These are phyloP conservation scores for Percopsis omiscomaycus DNA, from an alignment of 2,797 vertebrate genomes.

Conservation along the genomic window DNA sequence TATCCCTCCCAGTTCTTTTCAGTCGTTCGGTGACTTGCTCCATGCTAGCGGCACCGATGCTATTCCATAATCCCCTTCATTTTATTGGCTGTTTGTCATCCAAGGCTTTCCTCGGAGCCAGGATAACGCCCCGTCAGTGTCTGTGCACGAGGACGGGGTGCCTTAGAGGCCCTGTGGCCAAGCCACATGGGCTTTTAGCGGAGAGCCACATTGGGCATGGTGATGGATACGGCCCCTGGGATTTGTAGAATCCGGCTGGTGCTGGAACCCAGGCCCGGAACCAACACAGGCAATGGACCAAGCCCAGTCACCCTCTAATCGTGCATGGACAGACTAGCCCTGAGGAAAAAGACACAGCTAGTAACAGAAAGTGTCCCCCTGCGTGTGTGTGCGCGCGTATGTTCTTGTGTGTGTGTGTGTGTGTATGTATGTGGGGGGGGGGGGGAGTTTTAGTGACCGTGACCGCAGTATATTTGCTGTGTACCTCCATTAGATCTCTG, in stretches of 20 bases:
- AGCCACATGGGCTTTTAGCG: slow-evolving; percentile 48
- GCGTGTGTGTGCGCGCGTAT: slow-evolving; percentile 2
- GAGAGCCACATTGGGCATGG: slow-evolving; percentile 58
- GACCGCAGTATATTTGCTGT: slow-evolving; percentile 12
- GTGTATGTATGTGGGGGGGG: slow-evolving; percentile 9
- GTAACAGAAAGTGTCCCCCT: slow-evolving; percentile 24
- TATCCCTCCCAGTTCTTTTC: slow-evolving; percentile 23
- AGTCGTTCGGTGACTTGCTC: not conserved
- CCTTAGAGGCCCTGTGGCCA: slow-evolving; percentile 55
- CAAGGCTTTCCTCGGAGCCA: slow-evolving; percentile 44
- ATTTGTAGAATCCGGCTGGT: slow-evolving; percentile 56
- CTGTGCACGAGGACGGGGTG: slow-evolving; percentile 41
- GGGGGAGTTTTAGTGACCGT: slow-evolving; percentile 14
- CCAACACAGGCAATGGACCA: slow-evolving; percentile 62
- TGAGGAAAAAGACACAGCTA: slow-evolving; percentile 53
- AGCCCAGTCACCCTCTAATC: slow-evolving; percentile 73
- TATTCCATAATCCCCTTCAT: slow-evolving; percentile 19
- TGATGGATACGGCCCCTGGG: slow-evolving; percentile 54
- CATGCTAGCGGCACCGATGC: slow-evolving; percentile 17
- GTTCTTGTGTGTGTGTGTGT: slow-evolving; percentile 11
- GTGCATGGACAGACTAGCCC: slow-evolving; percentile 66
- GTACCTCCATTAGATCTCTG: not conserved
- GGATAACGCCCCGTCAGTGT: slow-evolving; percentile 52
- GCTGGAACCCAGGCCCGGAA: slow-evolving; percentile 56
- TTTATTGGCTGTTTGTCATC: slow-evolving; percentile 30